A percentile compares a stretch with the other conserved stretches of the same genome.
These are phyloP conservation scores for Neelides folsomi DNA, from an alignment of 2,888 invertebrate genomes.

Conservation along the genomic window DNA sequence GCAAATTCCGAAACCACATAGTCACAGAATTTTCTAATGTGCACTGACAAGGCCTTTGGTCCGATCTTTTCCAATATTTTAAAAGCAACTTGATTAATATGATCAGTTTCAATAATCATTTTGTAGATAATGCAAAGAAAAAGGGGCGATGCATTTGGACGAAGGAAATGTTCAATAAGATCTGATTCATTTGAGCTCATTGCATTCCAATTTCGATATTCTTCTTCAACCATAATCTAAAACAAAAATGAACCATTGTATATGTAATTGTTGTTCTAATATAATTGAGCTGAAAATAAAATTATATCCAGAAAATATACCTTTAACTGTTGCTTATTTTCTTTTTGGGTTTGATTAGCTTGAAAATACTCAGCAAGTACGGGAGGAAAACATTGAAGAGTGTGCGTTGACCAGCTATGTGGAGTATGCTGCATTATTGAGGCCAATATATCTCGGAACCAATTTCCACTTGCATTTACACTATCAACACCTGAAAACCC, in stretches of 20 bases:
- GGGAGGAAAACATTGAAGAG: constrained; percentile 78
- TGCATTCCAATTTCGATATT: constrained; percentile 89
- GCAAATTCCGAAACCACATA: constrained; percentile 86
- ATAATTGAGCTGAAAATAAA: not conserved
- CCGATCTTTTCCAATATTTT: constrained; percentile 88
- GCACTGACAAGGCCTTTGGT: constrained; percentile 76
- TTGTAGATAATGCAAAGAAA: constrained; percentile 90
- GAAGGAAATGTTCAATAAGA: constrained; percentile 87
- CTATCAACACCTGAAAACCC: constrained; percentile 11
- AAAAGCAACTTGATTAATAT: constrained; percentile 86
- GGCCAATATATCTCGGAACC: constrained; percentile 78
- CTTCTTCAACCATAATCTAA: constrained; percentile 77
- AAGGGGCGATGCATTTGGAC: constrained; percentile 77
- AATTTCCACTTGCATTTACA: constrained; percentile 44
- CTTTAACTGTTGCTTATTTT: constrained; percentile 79
- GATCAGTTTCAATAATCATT: constrained; percentile 77
- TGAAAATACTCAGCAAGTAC: constrained; percentile 80
- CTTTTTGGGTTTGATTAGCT: constrained; percentile 66
- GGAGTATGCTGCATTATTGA: constrained; percentile 89
- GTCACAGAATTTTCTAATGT: constrained; percentile 86
- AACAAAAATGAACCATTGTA: constrained; percentile 11
- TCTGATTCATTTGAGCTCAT: constrained; percentile 89
- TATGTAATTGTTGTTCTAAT: no score
- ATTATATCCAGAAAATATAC: constrained; percentile 31
- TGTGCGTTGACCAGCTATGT: constrained; percentile 88